Evolutionary conservation across 2,113 vertebrate genomes (phyloP), one percentile per base, ranked within the genome.

Genomic region (Stictonetta naevosa): DNA sequence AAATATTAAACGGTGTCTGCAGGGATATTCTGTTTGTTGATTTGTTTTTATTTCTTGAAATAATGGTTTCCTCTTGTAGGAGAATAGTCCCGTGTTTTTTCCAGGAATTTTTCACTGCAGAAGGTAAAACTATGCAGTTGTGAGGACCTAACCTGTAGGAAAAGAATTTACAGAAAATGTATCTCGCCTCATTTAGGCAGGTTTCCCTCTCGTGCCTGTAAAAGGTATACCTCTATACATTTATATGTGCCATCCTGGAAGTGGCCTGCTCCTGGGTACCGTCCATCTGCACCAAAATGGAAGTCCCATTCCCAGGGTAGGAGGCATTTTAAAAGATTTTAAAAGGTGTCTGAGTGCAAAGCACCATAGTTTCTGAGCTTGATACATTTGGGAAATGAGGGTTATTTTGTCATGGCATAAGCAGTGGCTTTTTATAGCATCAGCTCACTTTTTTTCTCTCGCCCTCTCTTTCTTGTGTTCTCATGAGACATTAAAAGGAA

Each of bases 351-450:
- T 76, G 48, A 92, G 50, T 42, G 93, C 55, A 88, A 90, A 95
- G 42, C 67, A 74, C 48, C 66, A 31, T 89, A 33, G 42, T 93
- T 68, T 83, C 62, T 69, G 56, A 74, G 50, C 94, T 60, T 59
- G 73, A 86, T 29, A 44, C 42, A 40, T 83, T 71, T 88, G 60
- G 83, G 86, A 92, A 88, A 87, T 93, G 38, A 86, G 63, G 38
- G 63, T 67, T 91, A 67, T 84, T 82, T 90, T 86, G 62, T 53
- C 68, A 19, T 88, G 82, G 66, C 29, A 63, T 93, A 95, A 93
- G 58, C 64, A 78, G 33, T 52, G 40, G 17, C 13, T 82, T 92
- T 85, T 82, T 80, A 48, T 42, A 69, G n/a, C 33, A 40, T 86
- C 84, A 75, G 56, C 28, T 77, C 60, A 56, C 4, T 36, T 74